Conservation (phyloP, 2,888 invertebrate genomes). For the Drosophila seclusa region DNA sequence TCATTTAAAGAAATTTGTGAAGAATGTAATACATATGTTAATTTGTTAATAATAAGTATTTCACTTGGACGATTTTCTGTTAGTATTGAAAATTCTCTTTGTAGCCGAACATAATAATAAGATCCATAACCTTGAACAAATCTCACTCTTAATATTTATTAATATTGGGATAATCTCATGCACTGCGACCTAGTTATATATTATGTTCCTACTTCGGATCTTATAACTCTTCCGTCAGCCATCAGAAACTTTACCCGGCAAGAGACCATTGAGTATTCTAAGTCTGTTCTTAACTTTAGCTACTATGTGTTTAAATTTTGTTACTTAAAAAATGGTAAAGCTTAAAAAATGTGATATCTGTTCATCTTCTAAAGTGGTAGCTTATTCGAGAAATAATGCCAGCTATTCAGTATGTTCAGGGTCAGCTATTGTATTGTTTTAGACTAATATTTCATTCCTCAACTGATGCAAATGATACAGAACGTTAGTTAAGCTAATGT, state of each 20-base stretch:
- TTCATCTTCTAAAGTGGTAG: not conserved
- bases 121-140: not conserved
- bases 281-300: no score
- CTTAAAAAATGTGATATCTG: not conserved
- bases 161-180: not conserved
- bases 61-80: not conserved
- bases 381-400: not conserved
- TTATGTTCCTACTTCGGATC: not conserved
- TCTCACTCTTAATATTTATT: not conserved
- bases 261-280: no score
- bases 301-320: not conserved
- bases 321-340: not conserved
- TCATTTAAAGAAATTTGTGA: not conserved
- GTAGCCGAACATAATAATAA: not conserved
- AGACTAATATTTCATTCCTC: not conserved
- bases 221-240: no score
- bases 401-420: not conserved
- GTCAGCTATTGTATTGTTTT: not conserved
- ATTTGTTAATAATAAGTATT: not conserved
- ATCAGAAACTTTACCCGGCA: no score
- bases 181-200: not conserved
- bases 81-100: not conserved
- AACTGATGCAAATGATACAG: not conserved
- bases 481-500: not conserved
- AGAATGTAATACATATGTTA: not conserved